These are phyloP conservation scores for Phrynocephalus forsythii DNA, from an alignment of 2,797 vertebrate genomes.

Conservation along the genomic window DNA sequence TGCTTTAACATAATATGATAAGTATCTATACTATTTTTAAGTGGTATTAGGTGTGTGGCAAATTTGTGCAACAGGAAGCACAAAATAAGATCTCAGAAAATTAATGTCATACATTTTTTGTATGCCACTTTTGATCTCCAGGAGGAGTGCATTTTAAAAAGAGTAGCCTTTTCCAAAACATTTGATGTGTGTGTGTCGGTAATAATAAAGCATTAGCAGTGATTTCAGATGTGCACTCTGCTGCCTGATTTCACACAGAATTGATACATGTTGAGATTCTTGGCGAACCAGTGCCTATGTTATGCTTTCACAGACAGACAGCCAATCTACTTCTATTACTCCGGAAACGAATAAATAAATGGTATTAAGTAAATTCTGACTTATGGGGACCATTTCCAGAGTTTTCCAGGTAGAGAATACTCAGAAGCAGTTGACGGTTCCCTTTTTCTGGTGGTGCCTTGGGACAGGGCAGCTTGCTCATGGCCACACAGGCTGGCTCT, in stretches of 20 bases:
- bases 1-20: background rate
- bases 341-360: too few relatives aligned
- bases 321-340: constrained; percentile 55
- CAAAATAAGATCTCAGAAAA: background rate
- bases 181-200: background rate
- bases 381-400: too few relatives aligned
- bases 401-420: too few relatives aligned
- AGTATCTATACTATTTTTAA: background rate
- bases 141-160: background rate
- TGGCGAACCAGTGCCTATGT: constrained; percentile 17
- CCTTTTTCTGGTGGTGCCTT: too few relatives aligned
- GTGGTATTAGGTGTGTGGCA: background rate
- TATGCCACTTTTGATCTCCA: background rate
- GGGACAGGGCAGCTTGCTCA: too few relatives aligned
- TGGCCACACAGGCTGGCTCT: too few relatives aligned
- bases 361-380: background rate
- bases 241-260: constrained; percentile 14
- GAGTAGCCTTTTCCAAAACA: background rate
- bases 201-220: background rate
- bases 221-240: constrained; percentile 7
- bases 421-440: too few relatives aligned
- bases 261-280: background rate
- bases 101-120: background rate
- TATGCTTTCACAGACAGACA: background rate
- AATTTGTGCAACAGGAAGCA: background rate